Base-by-base conservation (phyloP, 2,113 vertebrate genomes). In the Pungitius pungitius region DNA sequence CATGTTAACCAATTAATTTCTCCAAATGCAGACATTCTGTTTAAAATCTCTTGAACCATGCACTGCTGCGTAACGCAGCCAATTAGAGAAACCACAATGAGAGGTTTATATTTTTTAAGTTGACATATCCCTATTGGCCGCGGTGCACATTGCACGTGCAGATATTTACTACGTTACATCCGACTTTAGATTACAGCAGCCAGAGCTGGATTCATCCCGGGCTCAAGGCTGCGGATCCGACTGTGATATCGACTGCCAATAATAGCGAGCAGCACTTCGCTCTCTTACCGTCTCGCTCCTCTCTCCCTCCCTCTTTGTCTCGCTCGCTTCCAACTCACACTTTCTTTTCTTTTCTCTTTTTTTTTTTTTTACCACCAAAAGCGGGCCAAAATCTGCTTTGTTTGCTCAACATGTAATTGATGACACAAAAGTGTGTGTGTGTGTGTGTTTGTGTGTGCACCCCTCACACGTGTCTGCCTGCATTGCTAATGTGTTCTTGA, bases 401-500 rank as follows among this genome's bases (percentile, higher is more conserved):
- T 85, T 75, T 11, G 8, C 45, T 75, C 63, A 27, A 63, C 15
- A 4, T 61, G n/a, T 78, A 59, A 80, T 77, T 78, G 55, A 62
- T 80, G 86, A 84, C 54, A 57, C 78, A 78, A 49, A 8, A 12
- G 10, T 68, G 47, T 11, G 8, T 63, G 51, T 33, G 27, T 60
- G 43, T 59, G 40, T 17, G 10, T 58, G 61, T 26, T 7, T 17
- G 30, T 4, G 40, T 26, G 52, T 17, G 2, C 35, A 57, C 42
- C 30, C 51, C 66, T 17, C 57, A 6, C 52, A 61, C 68, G 20
- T 80, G 47, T 69, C 57, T 85, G 47, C 26, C 10, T 33, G 75
- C 40, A 14, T 65, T n/a, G 37, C 62, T 77, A 81, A 76, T 86
- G 69, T 77, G 67, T 81, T 70, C 62, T 80, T 74, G 66, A 71